Evolutionary conservation across 2,888 invertebrate species (phyloP), one percentile per base, ranked within the genome.

Genomic region (Flexamia atlantica): DNA sequence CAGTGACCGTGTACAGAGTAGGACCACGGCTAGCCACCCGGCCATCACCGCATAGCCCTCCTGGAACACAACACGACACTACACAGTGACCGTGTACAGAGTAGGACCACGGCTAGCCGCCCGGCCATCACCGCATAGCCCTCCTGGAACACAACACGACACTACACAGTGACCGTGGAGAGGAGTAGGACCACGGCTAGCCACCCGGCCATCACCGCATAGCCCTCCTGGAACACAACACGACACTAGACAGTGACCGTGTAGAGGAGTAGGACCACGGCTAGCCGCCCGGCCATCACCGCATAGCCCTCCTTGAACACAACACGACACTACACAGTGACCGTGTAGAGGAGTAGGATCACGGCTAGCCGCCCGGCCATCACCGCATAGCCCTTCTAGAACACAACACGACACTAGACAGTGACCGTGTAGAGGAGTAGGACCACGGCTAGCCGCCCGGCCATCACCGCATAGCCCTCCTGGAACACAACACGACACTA

Each of bases 21-120:
- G 72, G n/a, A 84, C 60, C 17, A 84, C 40, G 9, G 81, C 40
- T 40, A 84, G 40, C 53, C 68, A 81, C 36, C 84, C 83, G n/a
- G 83, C 84, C 84, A 84, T 81, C 46, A 50, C 32, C 74, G 30
- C 74, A 42, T 36, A 42, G 50, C 50, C 46, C 46, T 46, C 46
- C 46, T 46, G 46, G 14, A 46, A 46, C 46, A 46, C 12, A 92
- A 90, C 88, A 94, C 90, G 50, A 93, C 91, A 93, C 89, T 88
- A 94, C 93, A 86, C 94, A 90, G 85, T 93, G 92, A 90, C 94
- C 94, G 90, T 94, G 94, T 89, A 86, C 92, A 92, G 87, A 93
- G 90, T 83, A 84, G 70, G 17, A 84, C 53, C 17, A 84, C 28
- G 10, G 81, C 53, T 40, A 84, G 40, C 53, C 68, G 72, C 53